Percentiles rank a stretch among this genome's conserved stretches.
These are phyloP conservation scores for Lagorchestes hirsutus DNA, from an alignment of 2,797 vertebrate genomes.

Conservation along the genomic window DNA sequence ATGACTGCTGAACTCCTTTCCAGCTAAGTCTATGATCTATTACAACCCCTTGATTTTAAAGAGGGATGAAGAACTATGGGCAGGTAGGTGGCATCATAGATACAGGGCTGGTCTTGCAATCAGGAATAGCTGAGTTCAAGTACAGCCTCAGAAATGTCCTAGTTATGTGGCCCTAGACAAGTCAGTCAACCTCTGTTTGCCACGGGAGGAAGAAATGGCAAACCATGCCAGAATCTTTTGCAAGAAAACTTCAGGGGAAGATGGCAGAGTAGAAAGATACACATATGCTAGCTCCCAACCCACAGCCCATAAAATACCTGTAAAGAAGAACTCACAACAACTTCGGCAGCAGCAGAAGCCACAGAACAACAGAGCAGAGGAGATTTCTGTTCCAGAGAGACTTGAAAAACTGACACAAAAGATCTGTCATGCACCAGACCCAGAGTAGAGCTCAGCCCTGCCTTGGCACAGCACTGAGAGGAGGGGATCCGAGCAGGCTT, in stretches of 20 bases:
- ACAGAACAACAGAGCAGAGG: too few relatives aligned
- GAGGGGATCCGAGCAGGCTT: too few relatives aligned
- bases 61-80: not conserved
- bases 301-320: too few relatives aligned
- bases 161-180: not conserved
- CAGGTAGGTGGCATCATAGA: not conserved
- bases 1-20: not conserved
- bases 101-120: not conserved
- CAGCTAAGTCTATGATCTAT: not conserved
- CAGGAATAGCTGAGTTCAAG: not conserved
- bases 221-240: not conserved
- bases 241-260: not conserved
- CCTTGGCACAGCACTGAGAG: too few relatives aligned
- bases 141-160: not conserved
- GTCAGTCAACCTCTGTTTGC: not conserved
- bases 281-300: too few relatives aligned
- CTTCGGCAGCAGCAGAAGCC: too few relatives aligned
- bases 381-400: too few relatives aligned
- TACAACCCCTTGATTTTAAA: not conserved
- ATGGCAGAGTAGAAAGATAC: too few relatives aligned
- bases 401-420: too few relatives aligned
- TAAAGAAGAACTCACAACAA: too few relatives aligned
- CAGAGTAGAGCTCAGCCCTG: too few relatives aligned
- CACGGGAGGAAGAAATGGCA: not conserved
- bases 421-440: too few relatives aligned